Percentiles rank a stretch among this genome's conserved stretches.
Evolutionary conservation across 2,888 invertebrate genomes (phyloP).

Genomic region (Rhorus exstirpatorius): DNA sequence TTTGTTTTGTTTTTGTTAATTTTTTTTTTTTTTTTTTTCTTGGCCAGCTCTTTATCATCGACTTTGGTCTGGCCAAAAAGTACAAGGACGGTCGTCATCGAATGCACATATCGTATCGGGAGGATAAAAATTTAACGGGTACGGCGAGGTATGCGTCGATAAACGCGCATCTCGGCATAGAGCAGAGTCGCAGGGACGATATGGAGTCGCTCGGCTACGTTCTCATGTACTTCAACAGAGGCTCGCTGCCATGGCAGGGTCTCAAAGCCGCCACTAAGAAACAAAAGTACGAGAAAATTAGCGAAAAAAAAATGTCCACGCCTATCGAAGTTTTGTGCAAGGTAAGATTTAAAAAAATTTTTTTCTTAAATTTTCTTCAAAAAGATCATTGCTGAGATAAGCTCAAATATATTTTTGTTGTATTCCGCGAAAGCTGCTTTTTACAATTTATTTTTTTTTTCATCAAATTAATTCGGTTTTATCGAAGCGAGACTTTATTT

Average conservation of each 20-base stretch:
- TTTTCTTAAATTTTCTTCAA: constrained; percentile 28
- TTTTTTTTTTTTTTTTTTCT: constrained; percentile 63
- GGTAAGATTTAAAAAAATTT: constrained; percentile 87
- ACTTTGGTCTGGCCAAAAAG: constrained; percentile 99
- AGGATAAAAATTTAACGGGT: constrained; percentile 96
- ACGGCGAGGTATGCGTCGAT: constrained; percentile 99
- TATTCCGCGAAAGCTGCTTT: background rate
- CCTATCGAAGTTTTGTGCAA: constrained; percentile 99
- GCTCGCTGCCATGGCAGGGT: constrained; percentile 98
- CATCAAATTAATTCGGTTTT: too few relatives aligned
- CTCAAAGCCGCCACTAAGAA: constrained; percentile 99
- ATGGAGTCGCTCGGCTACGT: constrained; percentile 99
- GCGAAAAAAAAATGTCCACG: constrained; percentile 99
- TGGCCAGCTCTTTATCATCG: constrained; percentile 96
- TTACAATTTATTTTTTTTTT: too few relatives aligned
- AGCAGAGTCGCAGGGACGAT: constrained; percentile 99
- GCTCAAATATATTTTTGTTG: background rate
- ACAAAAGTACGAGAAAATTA: constrained; percentile 99
- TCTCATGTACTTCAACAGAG: constrained; percentile 99
- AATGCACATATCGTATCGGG: constrained; percentile 97
- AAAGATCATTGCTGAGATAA: background rate
- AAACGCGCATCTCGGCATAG: constrained; percentile 99
- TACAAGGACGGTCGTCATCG: constrained; percentile 97
- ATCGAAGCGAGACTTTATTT: too few relatives aligned
- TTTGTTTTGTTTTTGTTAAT: too few relatives aligned